Conservation (phyloP, 2,113 vertebrate genomes). For the Vulpes ferrilata region DNA sequence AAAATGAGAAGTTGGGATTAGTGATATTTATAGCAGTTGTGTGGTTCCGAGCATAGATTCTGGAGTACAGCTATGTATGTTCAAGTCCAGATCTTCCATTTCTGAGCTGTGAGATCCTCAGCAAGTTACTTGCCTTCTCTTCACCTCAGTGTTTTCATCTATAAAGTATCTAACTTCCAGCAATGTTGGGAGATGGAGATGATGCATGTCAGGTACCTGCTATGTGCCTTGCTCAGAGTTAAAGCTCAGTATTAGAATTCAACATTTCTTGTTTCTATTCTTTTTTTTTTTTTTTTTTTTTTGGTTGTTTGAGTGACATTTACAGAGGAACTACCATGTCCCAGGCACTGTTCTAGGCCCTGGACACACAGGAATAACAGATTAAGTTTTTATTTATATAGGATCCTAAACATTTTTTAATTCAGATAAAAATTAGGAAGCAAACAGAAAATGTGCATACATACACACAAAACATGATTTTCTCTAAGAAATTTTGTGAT, state of each 20-base stretch:
- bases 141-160: neutral
- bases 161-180: neutral
- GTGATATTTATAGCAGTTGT: neutral
- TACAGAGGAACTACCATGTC: neutral
- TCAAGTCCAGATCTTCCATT: neutral
- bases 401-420: neutral
- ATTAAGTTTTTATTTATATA: neutral
- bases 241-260: neutral
- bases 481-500: neutral
- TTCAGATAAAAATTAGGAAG: neutral
- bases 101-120: neutral
- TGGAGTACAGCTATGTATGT: neutral
- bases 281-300: neutral
- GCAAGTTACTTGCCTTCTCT: neutral
- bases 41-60: neutral
- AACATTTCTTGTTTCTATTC: neutral
- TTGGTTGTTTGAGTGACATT: neutral
- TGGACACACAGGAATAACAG: neutral
- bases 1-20: neutral
- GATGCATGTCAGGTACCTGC: neutral
- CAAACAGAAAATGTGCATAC: neutral
- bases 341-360: neutral
- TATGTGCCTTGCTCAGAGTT: neutral
- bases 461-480: neutral
- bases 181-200: neutral